These are phyloP conservation scores for Rugalucina vietnamica DNA, from an alignment of 2,888 invertebrate genomes.

Conservation along the genomic window DNA sequence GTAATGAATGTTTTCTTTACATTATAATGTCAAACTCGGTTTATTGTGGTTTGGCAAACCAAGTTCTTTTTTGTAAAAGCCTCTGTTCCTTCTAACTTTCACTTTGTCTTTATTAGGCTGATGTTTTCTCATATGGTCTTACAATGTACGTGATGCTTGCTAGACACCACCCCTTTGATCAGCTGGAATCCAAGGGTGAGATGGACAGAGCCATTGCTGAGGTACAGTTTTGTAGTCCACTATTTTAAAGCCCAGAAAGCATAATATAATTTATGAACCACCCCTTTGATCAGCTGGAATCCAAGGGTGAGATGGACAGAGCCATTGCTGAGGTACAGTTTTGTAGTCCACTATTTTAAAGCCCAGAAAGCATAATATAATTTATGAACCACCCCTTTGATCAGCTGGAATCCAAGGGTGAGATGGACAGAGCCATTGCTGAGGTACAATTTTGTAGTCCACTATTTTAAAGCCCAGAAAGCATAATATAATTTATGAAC, in stretches of 20 bases:
- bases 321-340: conserved; percentile 75
- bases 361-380: too few species aligned
- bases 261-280: conserved; percentile 48
- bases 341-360: too few species aligned
- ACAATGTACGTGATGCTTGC: conserved; percentile 79
- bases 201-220: conserved; percentile 79
- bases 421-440: conserved; percentile 79
- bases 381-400: conserved; percentile 82
- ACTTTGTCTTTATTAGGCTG: conserved; percentile 74
- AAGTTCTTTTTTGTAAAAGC: too few species aligned
- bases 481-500: too few species aligned
- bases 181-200: conserved; percentile 75
- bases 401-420: conserved; percentile 74
- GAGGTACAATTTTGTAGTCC: too few species aligned
- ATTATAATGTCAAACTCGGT: too few species aligned
- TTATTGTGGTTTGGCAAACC: too few species aligned
- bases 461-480: too few species aligned
- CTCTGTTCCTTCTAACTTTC: too few species aligned
- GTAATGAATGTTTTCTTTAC: too few species aligned
- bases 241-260: background rate
- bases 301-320: conserved; percentile 78
- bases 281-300: conserved; percentile 78
- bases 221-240: conserved; percentile 56
- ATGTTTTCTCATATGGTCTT: conserved; percentile 81
- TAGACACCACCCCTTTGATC: conserved; percentile 79